phyloP scores from a whole-genome alignment of 2,113 vertebrate species.

The Paedocypris sp. region DNA sequence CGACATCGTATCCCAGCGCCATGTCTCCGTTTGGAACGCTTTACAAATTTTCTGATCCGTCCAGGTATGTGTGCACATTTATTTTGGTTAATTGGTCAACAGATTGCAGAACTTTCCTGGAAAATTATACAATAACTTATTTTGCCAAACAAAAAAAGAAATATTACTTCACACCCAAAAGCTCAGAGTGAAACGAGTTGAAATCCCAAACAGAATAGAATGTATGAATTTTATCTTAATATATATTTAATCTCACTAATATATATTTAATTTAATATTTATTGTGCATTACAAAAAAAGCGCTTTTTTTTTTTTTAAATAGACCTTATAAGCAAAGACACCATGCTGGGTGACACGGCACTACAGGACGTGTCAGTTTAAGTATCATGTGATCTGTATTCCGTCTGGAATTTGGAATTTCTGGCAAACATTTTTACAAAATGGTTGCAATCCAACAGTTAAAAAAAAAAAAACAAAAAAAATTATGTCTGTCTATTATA shows the following conservation, averaged over 20 bases:
- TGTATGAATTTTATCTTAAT: no score
- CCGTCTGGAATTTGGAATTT: conserved; percentile 22
- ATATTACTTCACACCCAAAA: no score
- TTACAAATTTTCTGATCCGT: conserved; percentile 76
- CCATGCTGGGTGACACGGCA: neutral
- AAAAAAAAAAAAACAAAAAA: no score
- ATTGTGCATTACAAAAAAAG: no score
- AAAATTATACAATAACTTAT: no score
- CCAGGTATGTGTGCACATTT: conserved; percentile 62
- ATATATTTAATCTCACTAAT: no score
- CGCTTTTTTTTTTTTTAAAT: no score
- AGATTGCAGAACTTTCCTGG: no score
- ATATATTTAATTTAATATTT: no score
- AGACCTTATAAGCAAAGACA: neutral
- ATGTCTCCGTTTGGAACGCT: conserved; percentile 58
- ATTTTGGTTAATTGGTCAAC: neutral
- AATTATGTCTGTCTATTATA: neutral
- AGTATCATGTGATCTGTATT: conserved; percentile 8
- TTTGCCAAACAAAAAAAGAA: no score
- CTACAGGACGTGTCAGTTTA: conserved; percentile 15
- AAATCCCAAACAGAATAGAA: no score
- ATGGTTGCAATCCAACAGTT: neutral
- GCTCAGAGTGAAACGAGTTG: no score
- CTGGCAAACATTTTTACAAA: neutral
- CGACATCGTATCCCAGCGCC: conserved; percentile 68